These are phyloP conservation scores for Lordiphosa mommai DNA, from an alignment of 1,140 invertebrate genomes.

Conservation along the genomic window DNA sequence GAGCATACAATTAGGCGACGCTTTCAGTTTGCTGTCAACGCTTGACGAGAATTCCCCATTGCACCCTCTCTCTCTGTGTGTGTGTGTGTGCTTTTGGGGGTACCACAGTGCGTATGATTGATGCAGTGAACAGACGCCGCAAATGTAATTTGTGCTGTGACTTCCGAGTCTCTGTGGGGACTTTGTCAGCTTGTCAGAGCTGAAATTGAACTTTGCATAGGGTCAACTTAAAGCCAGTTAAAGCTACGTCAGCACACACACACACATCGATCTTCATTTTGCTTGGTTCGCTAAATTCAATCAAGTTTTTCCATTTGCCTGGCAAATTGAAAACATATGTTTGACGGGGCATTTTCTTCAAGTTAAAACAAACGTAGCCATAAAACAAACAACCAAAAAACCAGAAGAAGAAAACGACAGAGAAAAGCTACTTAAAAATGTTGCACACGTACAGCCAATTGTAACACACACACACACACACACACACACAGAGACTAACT, in stretches of 20 bases:
- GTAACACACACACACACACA: conserved; percentile 39
- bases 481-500: conserved; percentile 37
- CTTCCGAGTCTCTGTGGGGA: conserved; percentile 43
- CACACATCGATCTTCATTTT: conserved; percentile 59
- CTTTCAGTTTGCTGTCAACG: conserved; percentile 47
- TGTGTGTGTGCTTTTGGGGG: conserved; percentile 3
- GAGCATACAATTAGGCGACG: conserved; percentile 65
- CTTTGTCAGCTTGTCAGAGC: neutral
- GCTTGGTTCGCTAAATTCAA: conserved; percentile 55
- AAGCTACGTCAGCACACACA: conserved; percentile 1
- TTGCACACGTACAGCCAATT: conserved; percentile 75
- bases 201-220: neutral
- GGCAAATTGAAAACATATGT: conserved; percentile 75
- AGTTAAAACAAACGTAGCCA: conserved; percentile 58
- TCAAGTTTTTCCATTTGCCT: conserved; percentile 69
- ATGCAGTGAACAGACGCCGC: conserved; percentile 58
- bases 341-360: conserved; percentile 30
- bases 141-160: conserved; percentile 65
- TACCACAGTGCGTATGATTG: conserved; percentile 71
- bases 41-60: conserved; percentile 29
- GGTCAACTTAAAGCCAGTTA: conserved; percentile 13
- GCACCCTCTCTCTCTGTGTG: conserved; percentile 21
- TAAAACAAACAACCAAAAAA: conserved; percentile 47
- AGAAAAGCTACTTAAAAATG: conserved; percentile 74
- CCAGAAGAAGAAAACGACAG: conserved; percentile 5